Conservation (phyloP, 1,140 invertebrate genomes). For the Neoseiulus cucumeris region DNA sequence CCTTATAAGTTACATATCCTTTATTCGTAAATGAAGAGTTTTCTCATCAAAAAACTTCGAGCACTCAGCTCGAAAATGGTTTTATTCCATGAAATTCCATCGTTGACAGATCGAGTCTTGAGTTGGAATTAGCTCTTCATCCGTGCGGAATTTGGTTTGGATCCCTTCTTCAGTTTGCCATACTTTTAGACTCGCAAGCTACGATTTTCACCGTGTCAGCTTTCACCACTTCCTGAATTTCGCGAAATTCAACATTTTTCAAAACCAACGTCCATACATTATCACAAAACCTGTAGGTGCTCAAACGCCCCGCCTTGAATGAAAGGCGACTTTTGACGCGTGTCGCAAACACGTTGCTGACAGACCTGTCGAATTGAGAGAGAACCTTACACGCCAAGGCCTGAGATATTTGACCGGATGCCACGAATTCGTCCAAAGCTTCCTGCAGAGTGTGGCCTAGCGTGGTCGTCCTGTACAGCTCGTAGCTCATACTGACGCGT, state of each 20-base stretch:
- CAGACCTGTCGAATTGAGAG: constrained; percentile 87
- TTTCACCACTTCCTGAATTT: constrained; percentile 78
- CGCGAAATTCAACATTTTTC: constrained; percentile 91
- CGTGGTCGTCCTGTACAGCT: constrained; percentile 92
- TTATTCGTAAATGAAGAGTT: too few species aligned
- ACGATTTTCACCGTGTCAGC: constrained; percentile 98
- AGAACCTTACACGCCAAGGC: constrained; percentile 74
- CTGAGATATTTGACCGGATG: constrained; percentile 89
- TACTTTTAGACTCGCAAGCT: constrained; percentile 63
- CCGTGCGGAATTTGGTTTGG: too few species aligned
- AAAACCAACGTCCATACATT: constrained; percentile 99
- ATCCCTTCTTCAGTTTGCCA: neutral
- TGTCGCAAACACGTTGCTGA: constrained; percentile 78
- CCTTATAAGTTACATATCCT: too few species aligned
- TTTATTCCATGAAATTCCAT: too few species aligned
- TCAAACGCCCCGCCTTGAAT: constrained; percentile 88
- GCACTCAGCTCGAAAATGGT: too few species aligned
- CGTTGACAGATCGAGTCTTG: too few species aligned
- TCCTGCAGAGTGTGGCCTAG: constrained; percentile 89
- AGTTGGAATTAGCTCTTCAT: too few species aligned
- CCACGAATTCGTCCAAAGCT: constrained; percentile 62
- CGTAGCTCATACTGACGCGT: constrained; percentile 37
- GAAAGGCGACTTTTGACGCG: constrained; percentile 74
- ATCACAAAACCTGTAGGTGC: constrained; percentile 97
- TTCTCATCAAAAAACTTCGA: too few species aligned